Evolutionary conservation across 2,113 vertebrate genomes (phyloP).

Genomic region (Neolamprologus brichardi): DNA sequence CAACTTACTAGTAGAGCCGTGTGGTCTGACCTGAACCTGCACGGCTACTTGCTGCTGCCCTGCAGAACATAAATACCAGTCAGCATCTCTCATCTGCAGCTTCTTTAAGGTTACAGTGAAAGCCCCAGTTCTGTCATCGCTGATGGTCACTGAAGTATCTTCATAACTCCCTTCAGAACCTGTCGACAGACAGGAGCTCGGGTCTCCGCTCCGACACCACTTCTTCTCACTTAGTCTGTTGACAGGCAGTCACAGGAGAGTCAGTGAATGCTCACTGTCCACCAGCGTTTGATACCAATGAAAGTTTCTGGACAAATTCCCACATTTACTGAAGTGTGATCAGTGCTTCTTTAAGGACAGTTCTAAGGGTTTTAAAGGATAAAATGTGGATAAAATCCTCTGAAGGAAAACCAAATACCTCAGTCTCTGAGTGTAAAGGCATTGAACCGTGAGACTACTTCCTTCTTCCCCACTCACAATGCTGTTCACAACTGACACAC

Average conservation of each 20-base stretch:
- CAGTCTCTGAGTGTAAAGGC: background rate
- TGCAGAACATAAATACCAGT: background rate
- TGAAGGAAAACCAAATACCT: background rate
- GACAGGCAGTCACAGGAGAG: rapidly evolving
- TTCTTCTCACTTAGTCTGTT: background rate
- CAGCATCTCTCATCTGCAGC: background rate
- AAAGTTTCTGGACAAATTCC: background rate
- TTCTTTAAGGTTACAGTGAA: background rate
- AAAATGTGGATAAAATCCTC: background rate
- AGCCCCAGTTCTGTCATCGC: background rate
- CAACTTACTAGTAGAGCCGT: rapidly evolving
- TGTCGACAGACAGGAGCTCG: rapidly evolving
- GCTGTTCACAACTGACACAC: background rate
- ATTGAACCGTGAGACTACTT: background rate
- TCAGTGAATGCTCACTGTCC: background rate
- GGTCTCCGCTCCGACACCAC: background rate
- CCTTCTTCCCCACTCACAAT: background rate
- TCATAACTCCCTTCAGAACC: background rate
- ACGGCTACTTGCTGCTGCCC: background rate
- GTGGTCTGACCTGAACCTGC: background rate
- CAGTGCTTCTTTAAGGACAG: background rate
- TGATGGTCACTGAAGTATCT: background rate
- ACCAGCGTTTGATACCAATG: background rate
- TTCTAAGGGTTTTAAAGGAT: background rate
- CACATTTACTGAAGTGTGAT: background rate